Conservation (phyloP, 2,888 invertebrate genomes). For the Agrilus biguttatus region DNA sequence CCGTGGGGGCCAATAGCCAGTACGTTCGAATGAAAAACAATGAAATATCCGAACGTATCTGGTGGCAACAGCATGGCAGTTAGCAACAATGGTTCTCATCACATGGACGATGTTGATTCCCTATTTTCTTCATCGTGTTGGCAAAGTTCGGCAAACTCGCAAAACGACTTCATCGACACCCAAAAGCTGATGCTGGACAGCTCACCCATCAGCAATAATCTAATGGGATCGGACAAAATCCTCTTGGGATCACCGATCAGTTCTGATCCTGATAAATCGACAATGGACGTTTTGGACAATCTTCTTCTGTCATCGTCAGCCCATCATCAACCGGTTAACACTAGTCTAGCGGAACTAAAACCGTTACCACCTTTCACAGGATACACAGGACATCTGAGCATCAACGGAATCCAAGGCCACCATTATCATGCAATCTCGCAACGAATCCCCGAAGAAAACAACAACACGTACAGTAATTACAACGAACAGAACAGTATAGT, state of each 20-base stretch:
- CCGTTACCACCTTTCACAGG: slow-evolving; percentile 76
- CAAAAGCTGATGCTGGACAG: slow-evolving; percentile 43
- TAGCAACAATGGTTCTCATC: slow-evolving; percentile 26
- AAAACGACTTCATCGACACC: slow-evolving; percentile 38
- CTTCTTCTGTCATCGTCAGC: slow-evolving; percentile 35
- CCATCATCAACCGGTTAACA: slow-evolving; percentile 33
- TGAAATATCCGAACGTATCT: slow-evolving; percentile 31
- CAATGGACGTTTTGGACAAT: slow-evolving; percentile 58
- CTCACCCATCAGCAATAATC: slow-evolving; percentile 28
- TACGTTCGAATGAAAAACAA: slow-evolving; percentile 23
- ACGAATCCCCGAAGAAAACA: slow-evolving; percentile 58
- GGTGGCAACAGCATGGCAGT: slow-evolving; percentile 28
- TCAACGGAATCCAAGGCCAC: slow-evolving; percentile 77
- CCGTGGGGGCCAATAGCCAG: slow-evolving; percentile 2
- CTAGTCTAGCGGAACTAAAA: slow-evolving; percentile 68
- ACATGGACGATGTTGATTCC: slow-evolving; percentile 47
- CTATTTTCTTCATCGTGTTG: slow-evolving; percentile 59
- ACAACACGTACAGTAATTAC: slow-evolving; percentile 40
- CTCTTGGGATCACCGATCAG: slow-evolving; percentile 31
- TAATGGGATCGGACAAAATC: slow-evolving; percentile 31
- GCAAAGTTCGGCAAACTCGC: slow-evolving; percentile 37
- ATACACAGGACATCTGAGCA: slow-evolving; percentile 72
- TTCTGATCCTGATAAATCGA: slow-evolving; percentile 33
- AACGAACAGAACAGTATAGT: slow-evolving; percentile 54
- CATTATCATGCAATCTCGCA: slow-evolving; percentile 77